Evolutionary conservation across 2,113 vertebrate genomes (phyloP).

Genomic region (Dipodomys stephensi): DNA sequence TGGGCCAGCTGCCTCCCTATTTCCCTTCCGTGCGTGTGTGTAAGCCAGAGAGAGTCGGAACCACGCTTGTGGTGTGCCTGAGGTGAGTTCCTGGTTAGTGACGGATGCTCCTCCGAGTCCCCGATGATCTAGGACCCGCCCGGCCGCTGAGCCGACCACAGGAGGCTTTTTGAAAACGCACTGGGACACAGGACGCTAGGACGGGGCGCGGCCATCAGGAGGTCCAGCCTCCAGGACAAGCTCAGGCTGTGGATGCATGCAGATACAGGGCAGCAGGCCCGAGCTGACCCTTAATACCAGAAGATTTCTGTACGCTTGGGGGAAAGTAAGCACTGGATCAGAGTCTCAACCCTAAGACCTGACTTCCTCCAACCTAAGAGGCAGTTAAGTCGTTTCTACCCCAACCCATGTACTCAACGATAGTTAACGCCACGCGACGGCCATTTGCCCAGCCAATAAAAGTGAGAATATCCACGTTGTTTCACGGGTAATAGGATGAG

Average conservation of each 20-base stretch:
- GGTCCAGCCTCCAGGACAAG: neutral
- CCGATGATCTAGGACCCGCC: no score
- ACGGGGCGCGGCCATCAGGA: no score
- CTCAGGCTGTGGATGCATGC: neutral
- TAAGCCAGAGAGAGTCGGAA: conserved; percentile 10
- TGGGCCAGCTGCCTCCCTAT: conserved; percentile 30
- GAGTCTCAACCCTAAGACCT: neutral
- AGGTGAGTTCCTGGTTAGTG: neutral
- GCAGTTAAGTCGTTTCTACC: neutral
- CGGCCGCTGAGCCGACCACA: neutral
- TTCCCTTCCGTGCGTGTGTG: neutral
- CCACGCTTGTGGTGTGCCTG: neutral
- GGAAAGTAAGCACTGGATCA: neutral
- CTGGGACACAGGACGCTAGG: no score
- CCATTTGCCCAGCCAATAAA: neutral
- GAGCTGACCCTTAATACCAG: neutral
- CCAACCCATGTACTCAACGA: neutral
- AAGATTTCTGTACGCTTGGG: neutral
- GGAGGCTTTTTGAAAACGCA: neutral
- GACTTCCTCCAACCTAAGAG: no score
- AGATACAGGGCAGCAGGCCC: neutral
- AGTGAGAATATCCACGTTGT: neutral
- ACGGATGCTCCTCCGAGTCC: no score
- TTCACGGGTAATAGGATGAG: neutral
- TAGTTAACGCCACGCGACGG: neutral